These are phyloP conservation scores for Scolopax bukidnonensis DNA, from an alignment of 2,797 vertebrate genomes.

Conservation along the genomic window DNA sequence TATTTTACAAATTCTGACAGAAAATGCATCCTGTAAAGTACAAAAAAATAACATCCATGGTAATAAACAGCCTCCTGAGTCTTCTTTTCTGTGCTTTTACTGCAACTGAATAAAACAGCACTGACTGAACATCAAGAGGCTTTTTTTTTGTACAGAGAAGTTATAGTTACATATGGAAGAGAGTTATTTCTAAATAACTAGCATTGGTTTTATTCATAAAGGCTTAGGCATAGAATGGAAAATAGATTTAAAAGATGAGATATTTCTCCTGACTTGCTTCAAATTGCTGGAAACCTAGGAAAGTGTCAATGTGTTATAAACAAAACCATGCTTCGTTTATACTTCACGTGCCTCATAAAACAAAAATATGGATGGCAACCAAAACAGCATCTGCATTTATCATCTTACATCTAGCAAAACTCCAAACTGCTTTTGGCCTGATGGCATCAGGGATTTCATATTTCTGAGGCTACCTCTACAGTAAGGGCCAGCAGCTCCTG, in stretches of 20 bases:
- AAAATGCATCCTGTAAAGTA: slow-evolving; percentile 56
- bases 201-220: background rate
- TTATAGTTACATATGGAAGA: background rate
- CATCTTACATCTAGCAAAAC: background rate
- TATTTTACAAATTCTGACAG: slow-evolving; percentile 71
- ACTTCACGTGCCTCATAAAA: background rate
- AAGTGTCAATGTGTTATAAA: background rate
- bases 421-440: background rate
- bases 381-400: background rate
- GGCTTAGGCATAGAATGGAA: background rate
- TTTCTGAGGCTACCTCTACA: background rate
- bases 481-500: background rate
- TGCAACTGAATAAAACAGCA: slow-evolving; percentile 15
- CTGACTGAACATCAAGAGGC: background rate
- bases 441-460: background rate
- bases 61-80: slow-evolving; percentile 19
- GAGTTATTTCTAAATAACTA: background rate
- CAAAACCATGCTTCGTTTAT: background rate
- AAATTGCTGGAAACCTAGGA: background rate
- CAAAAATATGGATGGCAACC: background rate
- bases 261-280: slow-evolving; percentile 12
- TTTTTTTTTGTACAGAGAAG: background rate
- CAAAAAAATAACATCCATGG: slow-evolving; percentile 48
- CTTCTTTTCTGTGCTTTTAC: background rate
- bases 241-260: slow-evolving; percentile 20